Percentiles rank a stretch among this genome's conserved stretches.
Conservation (phyloP, 2,113 vertebrate genomes). For the Capreolus pygargus region DNA sequence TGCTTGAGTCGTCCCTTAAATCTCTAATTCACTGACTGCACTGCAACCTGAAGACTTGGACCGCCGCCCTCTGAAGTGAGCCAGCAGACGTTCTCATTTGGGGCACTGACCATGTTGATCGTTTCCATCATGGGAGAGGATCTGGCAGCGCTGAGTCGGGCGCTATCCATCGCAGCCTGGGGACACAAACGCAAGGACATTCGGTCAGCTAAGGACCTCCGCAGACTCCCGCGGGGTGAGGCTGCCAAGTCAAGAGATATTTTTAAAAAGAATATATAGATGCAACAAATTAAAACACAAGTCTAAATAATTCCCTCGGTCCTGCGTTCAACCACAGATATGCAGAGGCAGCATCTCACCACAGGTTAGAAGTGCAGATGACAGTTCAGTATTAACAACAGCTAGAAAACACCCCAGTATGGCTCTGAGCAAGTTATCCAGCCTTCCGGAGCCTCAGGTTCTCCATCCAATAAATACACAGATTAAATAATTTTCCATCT, state of each 20-base stretch:
- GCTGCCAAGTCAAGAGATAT: neutral
- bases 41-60: neutral
- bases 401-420: neutral
- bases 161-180: slow-evolving; percentile 95
- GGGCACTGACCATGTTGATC: slow-evolving; percentile 91
- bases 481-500: neutral
- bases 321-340: neutral
- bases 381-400: neutral
- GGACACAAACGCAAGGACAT: neutral
- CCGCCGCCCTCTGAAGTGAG: neutral
- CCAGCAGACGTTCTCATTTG: neutral
- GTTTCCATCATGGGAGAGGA: slow-evolving; percentile 99
- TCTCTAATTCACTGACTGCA: neutral
- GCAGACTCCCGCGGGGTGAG: neutral
- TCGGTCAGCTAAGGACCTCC: neutral
- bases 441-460: neutral
- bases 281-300: slow-evolving; percentile 7
- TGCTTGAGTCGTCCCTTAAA: neutral
- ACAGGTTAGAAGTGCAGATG: neutral
- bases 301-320: neutral
- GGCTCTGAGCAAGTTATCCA: neutral
- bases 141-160: slow-evolving; percentile 95
- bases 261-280: neutral
- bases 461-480: neutral
- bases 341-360: neutral